Conservation (phyloP, 1,140 invertebrate species). For the Coenobita brevimanus region DNA sequence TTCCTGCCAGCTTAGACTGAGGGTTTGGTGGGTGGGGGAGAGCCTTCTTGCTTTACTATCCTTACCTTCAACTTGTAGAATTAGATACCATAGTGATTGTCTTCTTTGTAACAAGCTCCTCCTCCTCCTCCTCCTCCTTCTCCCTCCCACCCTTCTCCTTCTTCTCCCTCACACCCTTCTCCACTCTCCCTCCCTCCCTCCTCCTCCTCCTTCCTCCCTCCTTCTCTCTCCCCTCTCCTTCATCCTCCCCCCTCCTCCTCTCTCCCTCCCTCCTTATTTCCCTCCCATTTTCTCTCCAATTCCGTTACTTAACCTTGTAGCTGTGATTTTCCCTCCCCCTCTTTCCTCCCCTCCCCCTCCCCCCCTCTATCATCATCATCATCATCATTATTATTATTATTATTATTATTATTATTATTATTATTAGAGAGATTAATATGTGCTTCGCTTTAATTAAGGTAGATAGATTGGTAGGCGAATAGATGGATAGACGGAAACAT, state of each 20-base stretch:
- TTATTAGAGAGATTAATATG: background rate
- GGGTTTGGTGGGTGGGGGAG: too few relatives aligned
- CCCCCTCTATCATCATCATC: background rate
- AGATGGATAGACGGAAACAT: too few relatives aligned
- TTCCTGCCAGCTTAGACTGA: too few relatives aligned
- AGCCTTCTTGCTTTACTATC: too few relatives aligned
- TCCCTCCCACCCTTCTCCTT: background rate
- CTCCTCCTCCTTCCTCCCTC: background rate
- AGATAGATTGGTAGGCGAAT: too few relatives aligned
- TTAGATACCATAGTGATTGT: too few relatives aligned
- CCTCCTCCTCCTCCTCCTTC: background rate
- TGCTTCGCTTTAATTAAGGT: too few relatives aligned
- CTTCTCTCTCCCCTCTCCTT: background rate
- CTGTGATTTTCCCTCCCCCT: too few relatives aligned
- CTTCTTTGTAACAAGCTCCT: too few relatives aligned
- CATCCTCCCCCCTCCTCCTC: background rate
- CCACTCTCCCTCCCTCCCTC: too few relatives aligned
- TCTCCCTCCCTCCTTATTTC: constrained; percentile 6
- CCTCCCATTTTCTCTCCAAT: constrained; percentile 5
- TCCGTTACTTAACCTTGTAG: background rate
- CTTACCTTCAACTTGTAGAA: too few relatives aligned
- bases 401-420: background rate
- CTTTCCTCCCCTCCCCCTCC: background rate
- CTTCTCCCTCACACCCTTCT: background rate
- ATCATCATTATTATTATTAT: background rate